phyloP scores from a whole-genome alignment of 1,140 invertebrate genomes.

The Ericerus pela region DNA sequence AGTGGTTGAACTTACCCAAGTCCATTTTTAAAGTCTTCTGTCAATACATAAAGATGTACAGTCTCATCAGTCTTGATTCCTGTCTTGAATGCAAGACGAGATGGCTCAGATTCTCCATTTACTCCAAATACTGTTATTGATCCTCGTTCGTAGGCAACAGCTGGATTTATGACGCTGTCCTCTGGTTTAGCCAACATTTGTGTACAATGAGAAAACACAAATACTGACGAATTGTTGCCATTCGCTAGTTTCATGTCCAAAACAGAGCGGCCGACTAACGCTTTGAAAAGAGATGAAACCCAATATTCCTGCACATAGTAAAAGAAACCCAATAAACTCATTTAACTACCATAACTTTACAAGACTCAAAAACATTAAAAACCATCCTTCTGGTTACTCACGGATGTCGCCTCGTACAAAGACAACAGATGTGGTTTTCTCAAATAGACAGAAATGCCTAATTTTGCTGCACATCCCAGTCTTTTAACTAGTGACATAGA shows the following conservation, averaged over 20 bases:
- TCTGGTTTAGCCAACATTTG: neutral
- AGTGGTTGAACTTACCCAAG: conserved; percentile 2
- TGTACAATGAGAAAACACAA: conserved; percentile 35
- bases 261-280: conserved; percentile 32
- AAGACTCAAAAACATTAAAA: no score
- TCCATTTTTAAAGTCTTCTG: neutral
- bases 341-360: neutral
- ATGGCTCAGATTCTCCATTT: conserved; percentile 10
- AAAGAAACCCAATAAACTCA: conserved; percentile 18
- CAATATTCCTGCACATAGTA: conserved; percentile 38
- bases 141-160: conserved; percentile 16
- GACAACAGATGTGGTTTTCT: conserved; percentile 29
- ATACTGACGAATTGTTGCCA: conserved; percentile 26
- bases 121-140: conserved; percentile 20
- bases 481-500: conserved; percentile 31
- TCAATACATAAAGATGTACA: neutral
- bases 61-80: neutral
- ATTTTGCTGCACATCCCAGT: conserved; percentile 32
- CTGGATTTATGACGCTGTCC: neutral
- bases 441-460: conserved; percentile 33
- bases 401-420: conserved; percentile 31
- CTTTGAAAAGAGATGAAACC: conserved; percentile 36
- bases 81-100: conserved; percentile 4
- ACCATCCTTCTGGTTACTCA: conserved; percentile 29
- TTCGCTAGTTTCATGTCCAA: conserved; percentile 28